Evolutionary conservation across 2,888 invertebrate species (phyloP), one percentile per base, ranked within the genome.

Genomic region (Pollenia angustigena): DNA sequence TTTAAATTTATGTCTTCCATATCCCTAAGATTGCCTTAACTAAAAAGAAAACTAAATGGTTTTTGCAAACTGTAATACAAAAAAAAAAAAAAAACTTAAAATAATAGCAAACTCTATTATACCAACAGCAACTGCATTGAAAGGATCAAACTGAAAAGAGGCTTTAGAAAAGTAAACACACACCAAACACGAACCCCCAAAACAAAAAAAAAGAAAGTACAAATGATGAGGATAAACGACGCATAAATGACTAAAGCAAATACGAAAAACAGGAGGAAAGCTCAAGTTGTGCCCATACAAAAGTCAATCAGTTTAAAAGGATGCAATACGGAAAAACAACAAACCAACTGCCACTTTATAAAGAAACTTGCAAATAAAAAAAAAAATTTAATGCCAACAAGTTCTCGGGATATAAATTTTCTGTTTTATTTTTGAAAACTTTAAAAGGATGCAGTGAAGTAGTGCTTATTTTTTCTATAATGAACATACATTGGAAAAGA

Each of bases 211-310:
- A 71, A 68, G 42, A 72, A 72, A 72, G 48, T 75, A 74, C 56
- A 87, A 84, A 84, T 84, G 86, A 87, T 87, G 86, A 84, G 84
- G 86, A 87, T 84, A 87, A 87, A 87, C 84, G 86, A 87, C 68
- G 72, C 86, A 87, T 87, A 81, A 84, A 81, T 87, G 84, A 81
- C 84, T 81, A 84, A 87, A 84, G 86, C 84, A 84, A 87, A 87
- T 80, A 71, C 23, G 54, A 64, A 76, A 78, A 83, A 76, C 54
- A 66, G 58, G 32, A 83, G 64, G 66, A 72, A 78, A 78, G 78
- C 64, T 83, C 69, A 75, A 69, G 75, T 84, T 44, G 56, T 44
- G 79, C 62, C 81, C 60, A 18, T 72, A 74, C 64, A 42, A 72
- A 80, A 87, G 81, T 76, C 84, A 76, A 87, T 84, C 84, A 84